phyloP scores from a whole-genome alignment of 2,797 vertebrate species.

The Streptopelia turtur region DNA sequence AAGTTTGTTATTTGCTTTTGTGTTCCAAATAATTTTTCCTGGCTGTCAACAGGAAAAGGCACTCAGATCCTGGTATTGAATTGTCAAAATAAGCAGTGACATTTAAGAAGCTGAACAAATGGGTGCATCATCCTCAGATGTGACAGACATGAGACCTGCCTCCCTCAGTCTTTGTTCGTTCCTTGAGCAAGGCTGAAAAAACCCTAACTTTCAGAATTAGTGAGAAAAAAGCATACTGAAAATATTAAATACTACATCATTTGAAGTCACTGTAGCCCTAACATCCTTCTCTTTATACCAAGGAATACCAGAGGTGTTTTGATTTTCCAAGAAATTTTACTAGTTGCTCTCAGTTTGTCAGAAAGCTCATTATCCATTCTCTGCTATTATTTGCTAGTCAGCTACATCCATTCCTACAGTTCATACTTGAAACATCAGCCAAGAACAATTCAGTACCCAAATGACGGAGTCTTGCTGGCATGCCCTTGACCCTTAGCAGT shows the following conservation, averaged over 20 bases:
- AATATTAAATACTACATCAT: neutral
- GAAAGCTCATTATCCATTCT: neutral
- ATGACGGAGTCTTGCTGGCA: neutral
- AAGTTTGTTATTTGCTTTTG: neutral
- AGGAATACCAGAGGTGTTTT: neutral
- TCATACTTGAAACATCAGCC: neutral
- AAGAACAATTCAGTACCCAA: neutral
- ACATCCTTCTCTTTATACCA: neutral
- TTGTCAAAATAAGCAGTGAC: neutral
- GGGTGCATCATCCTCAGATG: neutral
- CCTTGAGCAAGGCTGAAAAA: neutral
- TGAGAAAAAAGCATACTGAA: neutral
- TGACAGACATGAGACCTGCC: neutral
- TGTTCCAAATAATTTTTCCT: neutral
- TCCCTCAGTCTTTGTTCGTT: neutral
- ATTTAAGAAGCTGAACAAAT: slow-evolving; percentile 32
- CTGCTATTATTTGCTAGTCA: neutral
- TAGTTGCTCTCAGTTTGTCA: neutral
- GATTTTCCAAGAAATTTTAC: neutral
- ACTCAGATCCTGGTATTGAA: neutral
- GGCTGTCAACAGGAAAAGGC: neutral
- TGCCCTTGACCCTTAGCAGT: neutral
- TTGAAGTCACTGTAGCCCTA: neutral
- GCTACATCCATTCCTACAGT: neutral
- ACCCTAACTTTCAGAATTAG: neutral